A percentile compares a stretch with the other conserved stretches of the same genome.
phyloP scores from a whole-genome alignment of 2,888 invertebrate species.

The Mythimna vitellina region DNA sequence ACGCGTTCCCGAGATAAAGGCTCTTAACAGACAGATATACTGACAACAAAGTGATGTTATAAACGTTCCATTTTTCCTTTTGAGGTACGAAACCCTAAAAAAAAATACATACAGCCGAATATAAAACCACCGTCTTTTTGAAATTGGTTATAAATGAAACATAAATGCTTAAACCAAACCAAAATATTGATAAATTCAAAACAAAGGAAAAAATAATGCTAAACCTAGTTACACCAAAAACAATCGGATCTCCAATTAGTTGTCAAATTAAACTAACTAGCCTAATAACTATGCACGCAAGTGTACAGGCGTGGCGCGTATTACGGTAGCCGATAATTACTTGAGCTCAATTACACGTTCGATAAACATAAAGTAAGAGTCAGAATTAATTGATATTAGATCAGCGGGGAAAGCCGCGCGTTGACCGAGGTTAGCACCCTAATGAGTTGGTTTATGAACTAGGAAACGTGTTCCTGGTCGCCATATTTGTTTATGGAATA shows the following conservation, averaged over 20 bases:
- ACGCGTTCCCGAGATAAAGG: too few relatives aligned
- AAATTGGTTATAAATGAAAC: not conserved
- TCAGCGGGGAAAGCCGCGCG: conserved; percentile 67
- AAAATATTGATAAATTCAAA: not conserved
- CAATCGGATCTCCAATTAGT: conserved; percentile 28
- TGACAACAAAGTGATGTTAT: too few relatives aligned
- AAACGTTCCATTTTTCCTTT: too few relatives aligned
- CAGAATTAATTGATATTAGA: conserved; percentile 66
- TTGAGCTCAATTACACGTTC: conserved; percentile 65
- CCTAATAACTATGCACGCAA: conserved; percentile 51
- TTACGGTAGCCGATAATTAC: conserved; percentile 63
- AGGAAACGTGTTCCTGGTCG: conserved; percentile 36
- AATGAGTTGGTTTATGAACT: conserved; percentile 52
- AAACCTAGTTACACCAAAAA: conserved; percentile 7
- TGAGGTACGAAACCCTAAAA: too few relatives aligned
- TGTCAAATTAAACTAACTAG: conserved; percentile 36
- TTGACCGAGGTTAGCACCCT: conserved; percentile 55
- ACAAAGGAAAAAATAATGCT: not conserved
- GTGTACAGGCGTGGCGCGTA: conserved; percentile 59
- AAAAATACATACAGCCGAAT: too few relatives aligned
- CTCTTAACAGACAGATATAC: too few relatives aligned
- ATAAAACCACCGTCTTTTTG: too few relatives aligned
- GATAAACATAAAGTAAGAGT: conserved; percentile 71
- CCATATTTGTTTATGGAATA: conserved; percentile 33
- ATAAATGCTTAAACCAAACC: not conserved